phyloP scores from a whole-genome alignment of 64 coral and sea anemone species.

The Actinia equina region DNA sequence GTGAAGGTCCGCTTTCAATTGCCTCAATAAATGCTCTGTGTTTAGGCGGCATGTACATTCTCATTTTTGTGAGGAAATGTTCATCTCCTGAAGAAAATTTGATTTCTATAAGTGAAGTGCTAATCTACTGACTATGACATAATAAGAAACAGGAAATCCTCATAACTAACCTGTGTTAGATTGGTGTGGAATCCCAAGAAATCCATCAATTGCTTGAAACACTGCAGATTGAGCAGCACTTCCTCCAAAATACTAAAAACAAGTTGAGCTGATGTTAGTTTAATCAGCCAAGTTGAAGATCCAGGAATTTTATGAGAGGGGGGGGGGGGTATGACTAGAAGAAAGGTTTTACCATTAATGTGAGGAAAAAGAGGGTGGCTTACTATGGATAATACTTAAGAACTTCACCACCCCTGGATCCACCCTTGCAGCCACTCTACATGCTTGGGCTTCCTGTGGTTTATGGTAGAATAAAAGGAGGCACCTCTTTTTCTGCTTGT shows the following conservation, averaged over 20 bases:
- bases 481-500: too few relatives aligned
- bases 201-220: constrained; percentile 19
- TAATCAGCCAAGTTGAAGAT: not conserved
- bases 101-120: not conserved
- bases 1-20: constrained; percentile 5
- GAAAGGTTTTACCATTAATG: too few relatives aligned
- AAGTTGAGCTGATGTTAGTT: not conserved
- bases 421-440: too few relatives aligned
- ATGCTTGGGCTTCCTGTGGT: too few relatives aligned
- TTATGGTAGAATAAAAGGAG: too few relatives aligned
- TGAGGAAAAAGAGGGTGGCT: too few relatives aligned
- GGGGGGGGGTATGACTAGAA: too few relatives aligned
- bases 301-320: too few relatives aligned
- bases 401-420: too few relatives aligned
- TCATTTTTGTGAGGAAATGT: constrained; percentile 12
- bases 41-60: constrained; percentile 24
- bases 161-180: not conserved
- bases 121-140: too few relatives aligned
- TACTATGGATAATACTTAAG: too few relatives aligned
- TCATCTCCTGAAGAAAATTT: not conserved
- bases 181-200: not conserved
- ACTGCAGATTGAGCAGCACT: constrained; percentile 10
- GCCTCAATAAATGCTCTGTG: not conserved
- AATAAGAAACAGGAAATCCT: too few relatives aligned
- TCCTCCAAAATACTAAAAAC: constrained; percentile 18